phyloP scores from a whole-genome alignment of 2,888 invertebrate species.

The Eupithecia subumbrata region DNA sequence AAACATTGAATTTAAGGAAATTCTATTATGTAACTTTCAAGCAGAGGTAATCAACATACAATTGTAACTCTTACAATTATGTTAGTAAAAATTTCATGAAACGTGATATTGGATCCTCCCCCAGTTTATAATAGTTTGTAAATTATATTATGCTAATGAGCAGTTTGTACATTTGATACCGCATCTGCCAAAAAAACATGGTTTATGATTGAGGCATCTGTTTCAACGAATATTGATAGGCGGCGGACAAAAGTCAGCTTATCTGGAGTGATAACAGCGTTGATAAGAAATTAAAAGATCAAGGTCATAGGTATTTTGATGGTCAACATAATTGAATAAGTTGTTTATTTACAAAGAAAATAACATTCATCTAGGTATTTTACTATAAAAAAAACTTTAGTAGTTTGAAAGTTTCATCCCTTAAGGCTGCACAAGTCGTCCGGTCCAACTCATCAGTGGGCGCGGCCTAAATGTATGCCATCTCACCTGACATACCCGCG shows the following conservation, averaged over 20 bases:
- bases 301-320: constrained; percentile 14
- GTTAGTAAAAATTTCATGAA: not conserved
- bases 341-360: too few species aligned
- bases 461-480: too few species aligned
- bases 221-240: constrained; percentile 9
- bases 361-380: too few species aligned
- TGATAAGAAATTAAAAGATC: constrained; percentile 23
- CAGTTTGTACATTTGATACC: not conserved
- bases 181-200: constrained; percentile 5
- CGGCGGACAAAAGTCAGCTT: constrained; percentile 32
- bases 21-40: too few species aligned
- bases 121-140: not conserved
- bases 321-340: not conserved
- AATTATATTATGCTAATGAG: not conserved
- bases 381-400: too few species aligned
- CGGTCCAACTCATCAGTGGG: too few species aligned
- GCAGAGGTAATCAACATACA: too few species aligned
- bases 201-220: constrained; percentile 18
- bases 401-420: too few species aligned
- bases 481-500: too few species aligned
- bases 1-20: too few species aligned
- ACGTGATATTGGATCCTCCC: not conserved
- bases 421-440: too few species aligned
- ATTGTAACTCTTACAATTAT: too few species aligned
- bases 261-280: constrained; percentile 23